Evolutionary conservation across 1,140 invertebrate genomes (phyloP).

Genomic region (Cydia fagiglandana): DNA sequence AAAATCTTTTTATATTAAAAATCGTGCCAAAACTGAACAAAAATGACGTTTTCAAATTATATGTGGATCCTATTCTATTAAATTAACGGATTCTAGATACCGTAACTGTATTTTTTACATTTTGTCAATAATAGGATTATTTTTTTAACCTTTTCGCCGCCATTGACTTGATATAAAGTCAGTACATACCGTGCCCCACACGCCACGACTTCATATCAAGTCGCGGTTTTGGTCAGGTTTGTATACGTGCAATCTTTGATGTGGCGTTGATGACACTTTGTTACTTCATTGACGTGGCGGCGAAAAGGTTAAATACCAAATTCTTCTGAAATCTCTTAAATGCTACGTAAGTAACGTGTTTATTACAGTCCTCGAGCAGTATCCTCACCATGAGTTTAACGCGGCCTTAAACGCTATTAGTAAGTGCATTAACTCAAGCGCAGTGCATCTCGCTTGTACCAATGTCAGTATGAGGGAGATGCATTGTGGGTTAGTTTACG

Average conservation of each 20-base stretch:
- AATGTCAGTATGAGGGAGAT: no score
- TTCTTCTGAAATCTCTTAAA: neutral
- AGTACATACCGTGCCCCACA: no score
- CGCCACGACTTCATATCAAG: no score
- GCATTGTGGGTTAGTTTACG: no score
- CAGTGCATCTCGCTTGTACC: no score
- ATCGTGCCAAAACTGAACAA: slow-evolving; percentile 9
- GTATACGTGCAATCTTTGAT: no score
- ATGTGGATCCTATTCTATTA: neutral
- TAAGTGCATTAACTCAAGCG: no score
- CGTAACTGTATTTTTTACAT: neutral
- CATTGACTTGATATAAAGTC: no score
- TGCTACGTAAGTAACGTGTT: neutral
- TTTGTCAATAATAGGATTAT: neutral
- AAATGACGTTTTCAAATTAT: neutral
- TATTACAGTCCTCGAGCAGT: neutral
- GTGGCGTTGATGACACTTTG: no score
- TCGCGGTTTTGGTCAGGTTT: no score
- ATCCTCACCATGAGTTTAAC: neutral
- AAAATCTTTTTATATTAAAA: neutral
- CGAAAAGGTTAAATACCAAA: neutral
- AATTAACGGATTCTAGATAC: neutral
- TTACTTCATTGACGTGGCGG: no score
- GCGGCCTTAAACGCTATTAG: neutral
- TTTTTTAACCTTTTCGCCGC: no score